Percentiles rank a stretch among this genome's conserved stretches.
Evolutionary conservation across 2,888 invertebrate genomes (phyloP).

Genomic region (Ommatoiulus sabulosus): DNA sequence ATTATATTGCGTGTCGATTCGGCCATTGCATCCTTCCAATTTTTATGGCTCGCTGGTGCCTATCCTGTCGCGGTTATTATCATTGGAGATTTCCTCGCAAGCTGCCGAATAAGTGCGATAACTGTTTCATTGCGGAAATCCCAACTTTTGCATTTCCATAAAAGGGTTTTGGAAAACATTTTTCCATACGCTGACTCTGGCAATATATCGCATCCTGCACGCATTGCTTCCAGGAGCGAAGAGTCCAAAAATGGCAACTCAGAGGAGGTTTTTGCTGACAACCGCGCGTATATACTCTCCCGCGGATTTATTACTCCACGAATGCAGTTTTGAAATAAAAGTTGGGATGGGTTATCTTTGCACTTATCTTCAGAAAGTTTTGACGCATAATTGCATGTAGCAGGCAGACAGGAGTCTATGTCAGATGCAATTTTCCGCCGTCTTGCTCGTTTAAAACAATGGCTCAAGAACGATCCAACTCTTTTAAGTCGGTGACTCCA

Average conservation of each 20-base stretch:
- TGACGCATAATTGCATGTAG: not conserved
- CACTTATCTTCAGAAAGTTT: not conserved
- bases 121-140: not conserved
- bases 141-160: not conserved
- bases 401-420: not conserved
- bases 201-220: not conserved
- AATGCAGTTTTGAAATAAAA: not conserved
- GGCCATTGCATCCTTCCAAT: not conserved
- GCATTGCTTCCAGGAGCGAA: not conserved
- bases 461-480: not conserved
- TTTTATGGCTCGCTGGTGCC: not conserved
- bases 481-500: not conserved
- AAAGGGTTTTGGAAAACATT: not conserved
- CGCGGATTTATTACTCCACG: not conserved
- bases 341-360: not conserved
- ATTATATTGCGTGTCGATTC: not conserved
- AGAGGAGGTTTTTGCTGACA: not conserved
- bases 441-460: not conserved
- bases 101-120: not conserved
- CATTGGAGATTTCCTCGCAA: not conserved
- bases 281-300: not conserved
- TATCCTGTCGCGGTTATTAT: not conserved
- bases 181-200: not conserved
- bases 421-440: conserved; percentile 19
- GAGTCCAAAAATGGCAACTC: not conserved